These are phyloP conservation scores for Parotia lawesii DNA, from an alignment of 2,113 vertebrate species.

Conservation along the genomic window DNA sequence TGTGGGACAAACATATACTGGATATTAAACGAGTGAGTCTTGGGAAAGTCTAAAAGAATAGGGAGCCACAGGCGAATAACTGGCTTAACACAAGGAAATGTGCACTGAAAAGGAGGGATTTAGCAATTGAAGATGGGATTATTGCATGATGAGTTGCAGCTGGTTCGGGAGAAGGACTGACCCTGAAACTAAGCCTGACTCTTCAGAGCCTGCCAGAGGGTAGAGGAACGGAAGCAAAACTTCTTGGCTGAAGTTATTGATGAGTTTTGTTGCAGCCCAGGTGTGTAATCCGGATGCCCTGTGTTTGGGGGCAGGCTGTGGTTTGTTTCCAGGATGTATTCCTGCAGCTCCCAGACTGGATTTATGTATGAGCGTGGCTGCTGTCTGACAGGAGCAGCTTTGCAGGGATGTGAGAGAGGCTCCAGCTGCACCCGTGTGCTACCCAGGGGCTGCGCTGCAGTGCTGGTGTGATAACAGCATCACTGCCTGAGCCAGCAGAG, in stretches of 20 bases:
- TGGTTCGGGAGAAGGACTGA: background rate
- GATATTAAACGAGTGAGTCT: background rate
- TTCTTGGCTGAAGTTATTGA: background rate
- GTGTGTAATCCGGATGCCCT: rapidly evolving
- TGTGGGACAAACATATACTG: background rate
- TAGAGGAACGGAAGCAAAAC: background rate
- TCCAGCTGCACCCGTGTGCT: rapidly evolving
- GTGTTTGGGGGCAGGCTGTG: background rate
- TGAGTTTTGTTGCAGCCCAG: background rate
- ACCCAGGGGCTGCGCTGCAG: rapidly evolving
- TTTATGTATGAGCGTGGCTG: background rate
- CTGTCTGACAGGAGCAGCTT: rapidly evolving
- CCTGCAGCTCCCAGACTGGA: background rate
- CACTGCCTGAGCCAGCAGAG: background rate
- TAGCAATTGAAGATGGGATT: background rate
- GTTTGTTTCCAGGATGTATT: background rate
- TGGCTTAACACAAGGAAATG: background rate
- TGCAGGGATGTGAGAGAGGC: rapidly evolving
- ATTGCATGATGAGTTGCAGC: background rate
- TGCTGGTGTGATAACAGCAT: too few species aligned
- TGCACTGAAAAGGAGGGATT: background rate
- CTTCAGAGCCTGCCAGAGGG: background rate
- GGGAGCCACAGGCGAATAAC: background rate
- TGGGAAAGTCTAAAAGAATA: background rate
- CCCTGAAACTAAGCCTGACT: background rate